Percentiles rank a stretch among this genome's conserved stretches.
phyloP scores from a whole-genome alignment of 2,797 vertebrate species.

The Selene dorsalis region DNA sequence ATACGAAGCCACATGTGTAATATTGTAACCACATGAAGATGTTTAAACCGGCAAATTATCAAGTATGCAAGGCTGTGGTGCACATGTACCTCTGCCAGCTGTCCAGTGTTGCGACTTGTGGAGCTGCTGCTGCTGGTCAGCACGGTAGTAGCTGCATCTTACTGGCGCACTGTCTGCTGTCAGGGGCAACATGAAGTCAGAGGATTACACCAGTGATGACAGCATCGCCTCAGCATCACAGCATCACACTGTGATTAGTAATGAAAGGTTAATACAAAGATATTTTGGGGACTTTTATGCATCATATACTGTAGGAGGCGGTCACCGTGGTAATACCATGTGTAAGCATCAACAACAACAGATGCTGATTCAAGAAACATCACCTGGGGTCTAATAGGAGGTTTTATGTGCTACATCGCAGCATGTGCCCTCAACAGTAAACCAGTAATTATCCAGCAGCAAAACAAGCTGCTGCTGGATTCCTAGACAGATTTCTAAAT shows the following conservation, averaged over 20 bases:
- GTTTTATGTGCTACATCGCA: slow-evolving; percentile 44
- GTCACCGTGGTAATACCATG: slow-evolving; percentile 4
- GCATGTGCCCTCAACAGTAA: slow-evolving; percentile 23
- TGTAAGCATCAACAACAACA: slow-evolving; percentile 31
- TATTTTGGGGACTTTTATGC: background rate
- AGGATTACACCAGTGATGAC: slow-evolving; percentile 47
- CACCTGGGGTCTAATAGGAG: slow-evolving; percentile 58
- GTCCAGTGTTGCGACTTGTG: slow-evolving; percentile 41
- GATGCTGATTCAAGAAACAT: slow-evolving; percentile 27
- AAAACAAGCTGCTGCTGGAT: slow-evolving; percentile 55
- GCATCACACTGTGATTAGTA: background rate
- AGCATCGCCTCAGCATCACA: slow-evolving; percentile 10
- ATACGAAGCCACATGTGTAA: background rate
- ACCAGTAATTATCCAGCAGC: slow-evolving; percentile 51
- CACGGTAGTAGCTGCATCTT: slow-evolving; percentile 51
- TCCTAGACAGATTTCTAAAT: slow-evolving; percentile 70
- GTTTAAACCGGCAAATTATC: background rate
- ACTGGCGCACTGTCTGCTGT: slow-evolving; percentile 41
- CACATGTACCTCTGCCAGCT: slow-evolving; percentile 39
- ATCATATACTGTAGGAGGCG: background rate
- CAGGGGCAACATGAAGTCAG: slow-evolving; percentile 32
- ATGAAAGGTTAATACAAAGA: background rate
- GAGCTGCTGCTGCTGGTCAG: slow-evolving; percentile 49
- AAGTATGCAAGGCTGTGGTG: background rate
- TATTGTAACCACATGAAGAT: background rate